These are phyloP conservation scores for Anoplolepis gracilipes DNA, from an alignment of 1,140 invertebrate genomes.

Conservation along the genomic window DNA sequence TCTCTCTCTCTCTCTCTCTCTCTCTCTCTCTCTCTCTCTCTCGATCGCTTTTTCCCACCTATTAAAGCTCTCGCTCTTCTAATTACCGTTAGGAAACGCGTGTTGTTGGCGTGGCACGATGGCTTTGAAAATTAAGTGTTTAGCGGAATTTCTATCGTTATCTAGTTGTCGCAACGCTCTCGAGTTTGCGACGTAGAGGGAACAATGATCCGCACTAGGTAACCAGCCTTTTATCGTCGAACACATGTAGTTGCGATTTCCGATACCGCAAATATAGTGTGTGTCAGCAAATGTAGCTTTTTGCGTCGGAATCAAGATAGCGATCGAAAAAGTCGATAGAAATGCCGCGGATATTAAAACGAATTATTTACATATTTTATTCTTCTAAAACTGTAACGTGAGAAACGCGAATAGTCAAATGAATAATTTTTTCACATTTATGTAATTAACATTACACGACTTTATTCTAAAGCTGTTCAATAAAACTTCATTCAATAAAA, in stretches of 20 bases:
- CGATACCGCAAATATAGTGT: neutral
- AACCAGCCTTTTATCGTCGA: neutral
- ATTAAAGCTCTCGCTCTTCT: constrained; percentile 16
- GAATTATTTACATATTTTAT: neutral
- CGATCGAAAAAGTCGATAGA: neutral
- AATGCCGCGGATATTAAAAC: neutral
- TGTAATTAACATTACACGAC: neutral
- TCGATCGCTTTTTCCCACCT: constrained; percentile 16
- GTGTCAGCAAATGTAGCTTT: neutral
- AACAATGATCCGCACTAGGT: neutral
- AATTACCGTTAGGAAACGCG: constrained; percentile 55
- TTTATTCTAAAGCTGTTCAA: neutral
- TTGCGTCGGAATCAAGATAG: neutral
- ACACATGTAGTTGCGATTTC: neutral
- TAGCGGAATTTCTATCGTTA: constrained; percentile 39
- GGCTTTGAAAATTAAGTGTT: constrained; percentile 32
- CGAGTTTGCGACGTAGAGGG: neutral
- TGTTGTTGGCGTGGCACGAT: neutral
- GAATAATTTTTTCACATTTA: neutral
- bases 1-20: constrained; percentile 20
- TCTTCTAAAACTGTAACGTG: neutral
- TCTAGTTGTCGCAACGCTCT: constrained; percentile 4
- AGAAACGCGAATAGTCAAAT: neutral
- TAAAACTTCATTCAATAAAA: too few relatives aligned
- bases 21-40: constrained; percentile 29